phyloP scores from a whole-genome alignment of 2,113 vertebrate genomes.

The Cairina moschata region DNA sequence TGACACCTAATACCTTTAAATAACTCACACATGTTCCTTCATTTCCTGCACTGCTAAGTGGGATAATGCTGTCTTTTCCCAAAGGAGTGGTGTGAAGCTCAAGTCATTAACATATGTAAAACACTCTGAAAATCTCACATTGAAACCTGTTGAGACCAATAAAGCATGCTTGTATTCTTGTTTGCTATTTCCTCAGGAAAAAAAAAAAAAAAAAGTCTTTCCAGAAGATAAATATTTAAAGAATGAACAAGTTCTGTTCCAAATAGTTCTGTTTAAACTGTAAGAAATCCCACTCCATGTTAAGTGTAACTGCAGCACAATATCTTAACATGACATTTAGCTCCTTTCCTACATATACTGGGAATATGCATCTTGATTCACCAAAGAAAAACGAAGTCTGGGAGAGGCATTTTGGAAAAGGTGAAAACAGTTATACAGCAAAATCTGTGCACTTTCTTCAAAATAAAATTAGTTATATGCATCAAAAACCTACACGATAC shows the following conservation, averaged over 20 bases:
- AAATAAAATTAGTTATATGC: not conserved
- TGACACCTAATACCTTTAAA: not conserved
- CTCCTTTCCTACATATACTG: not conserved
- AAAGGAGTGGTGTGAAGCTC: not conserved
- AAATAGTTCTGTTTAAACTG: not conserved
- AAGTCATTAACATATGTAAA: not conserved
- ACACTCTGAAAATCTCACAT: not conserved
- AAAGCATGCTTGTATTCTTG: not conserved
- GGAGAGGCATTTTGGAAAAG: not conserved
- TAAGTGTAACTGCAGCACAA: not conserved
- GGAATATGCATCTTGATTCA: not conserved
- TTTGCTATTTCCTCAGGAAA: not conserved
- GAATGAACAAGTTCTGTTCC: not conserved
- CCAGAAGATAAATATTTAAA: not conserved
- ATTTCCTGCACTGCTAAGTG: not conserved
- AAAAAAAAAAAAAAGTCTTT: not conserved
- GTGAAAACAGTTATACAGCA: not conserved
- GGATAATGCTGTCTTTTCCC: not conserved
- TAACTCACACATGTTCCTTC: not conserved
- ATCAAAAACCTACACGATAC: not conserved
- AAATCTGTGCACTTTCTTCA: not conserved
- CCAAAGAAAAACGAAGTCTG: not conserved
- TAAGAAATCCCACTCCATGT: not conserved
- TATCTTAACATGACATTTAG: not conserved
- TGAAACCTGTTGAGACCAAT: not conserved